A percentile compares a stretch with the other conserved stretches of the same genome.
These are phyloP conservation scores for Propsilocerus akamusi DNA, from an alignment of 1,140 invertebrate species.

Conservation along the genomic window DNA sequence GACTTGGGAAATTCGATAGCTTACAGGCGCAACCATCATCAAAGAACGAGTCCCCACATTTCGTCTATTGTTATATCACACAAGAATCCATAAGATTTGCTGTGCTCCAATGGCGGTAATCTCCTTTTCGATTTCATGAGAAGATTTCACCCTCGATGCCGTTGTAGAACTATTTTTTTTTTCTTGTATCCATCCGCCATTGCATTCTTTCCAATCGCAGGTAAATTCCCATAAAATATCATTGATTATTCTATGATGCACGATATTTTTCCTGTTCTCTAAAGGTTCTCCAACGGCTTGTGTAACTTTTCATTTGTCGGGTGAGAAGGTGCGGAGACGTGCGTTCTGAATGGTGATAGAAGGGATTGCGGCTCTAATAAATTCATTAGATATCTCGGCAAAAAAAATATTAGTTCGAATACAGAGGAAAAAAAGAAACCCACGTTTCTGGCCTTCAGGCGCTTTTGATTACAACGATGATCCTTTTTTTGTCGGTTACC, in stretches of 20 bases:
- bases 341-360: not conserved
- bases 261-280: not conserved
- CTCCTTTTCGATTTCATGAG: not conserved
- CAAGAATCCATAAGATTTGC: not conserved
- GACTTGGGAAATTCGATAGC: not conserved
- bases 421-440: not conserved
- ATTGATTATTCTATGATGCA: not conserved
- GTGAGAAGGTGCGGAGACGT: not conserved
- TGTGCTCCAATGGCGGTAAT: not conserved
- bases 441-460: not conserved
- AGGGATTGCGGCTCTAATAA: not conserved
- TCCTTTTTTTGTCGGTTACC: too few species aligned
- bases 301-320: too few species aligned
- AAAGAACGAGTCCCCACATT: not conserved
- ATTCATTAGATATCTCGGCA: not conserved
- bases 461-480: not conserved
- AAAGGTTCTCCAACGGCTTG: not conserved
- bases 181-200: not conserved
- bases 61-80: not conserved
- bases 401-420: conserved; percentile 1
- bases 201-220: not conserved
- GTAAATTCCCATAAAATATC: conserved; percentile 4
- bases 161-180: not conserved
- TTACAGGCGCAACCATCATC: not conserved
- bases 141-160: not conserved